Evolutionary conservation across 2,888 invertebrate species (phyloP), one percentile per base, ranked within the genome.

Genomic region (Barypeithes pellucidus): DNA sequence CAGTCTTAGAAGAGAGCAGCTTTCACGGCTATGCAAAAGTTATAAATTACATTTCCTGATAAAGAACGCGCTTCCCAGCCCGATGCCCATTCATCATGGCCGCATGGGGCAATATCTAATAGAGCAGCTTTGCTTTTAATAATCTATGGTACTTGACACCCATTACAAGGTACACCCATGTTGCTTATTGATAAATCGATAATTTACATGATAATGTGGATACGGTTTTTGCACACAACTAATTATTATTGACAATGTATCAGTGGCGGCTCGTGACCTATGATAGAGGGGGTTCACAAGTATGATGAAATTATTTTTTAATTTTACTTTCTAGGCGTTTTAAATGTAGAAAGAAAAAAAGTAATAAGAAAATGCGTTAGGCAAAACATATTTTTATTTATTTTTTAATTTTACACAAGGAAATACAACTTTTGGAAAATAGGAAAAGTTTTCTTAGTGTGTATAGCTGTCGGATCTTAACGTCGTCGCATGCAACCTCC

Each of bases 71-170:
- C 47, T 18, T 63, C 50, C 33, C 8, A 14, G 47, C 63, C 50
- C 18, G 63, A 36, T 57, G 67, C 57, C 29, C 22, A 67, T 67
- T 54, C 57, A 54, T 67, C 67, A 39, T 57, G 33, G 12, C 41
- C 54, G 67, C 57, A 67, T 67, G 67, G 67, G 67, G 39, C 57
- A 41, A 47, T 54, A 67, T 67, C 52, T 67, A 67, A 57, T 57
- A 67, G 57, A 67, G 45, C 67, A 18, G 57, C 54, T 67, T 67
- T 52, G 67, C 67, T 67, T 67, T 67, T 67, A 57, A 67, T 67
- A 67, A 39, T 24, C 63, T 12, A 50, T 50, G 39, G 20, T 33
- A 52, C 47, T 63, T 63, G 63, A 63, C 63, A 63, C 63, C 63
- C 20, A 63, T 63, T 63, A 63, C 47, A n/a, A 4, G 52, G 12